Evolutionary conservation across 1,140 invertebrate species (phyloP), one percentile per base, ranked within the genome.

Genomic region (Vanessa atalanta): DNA sequence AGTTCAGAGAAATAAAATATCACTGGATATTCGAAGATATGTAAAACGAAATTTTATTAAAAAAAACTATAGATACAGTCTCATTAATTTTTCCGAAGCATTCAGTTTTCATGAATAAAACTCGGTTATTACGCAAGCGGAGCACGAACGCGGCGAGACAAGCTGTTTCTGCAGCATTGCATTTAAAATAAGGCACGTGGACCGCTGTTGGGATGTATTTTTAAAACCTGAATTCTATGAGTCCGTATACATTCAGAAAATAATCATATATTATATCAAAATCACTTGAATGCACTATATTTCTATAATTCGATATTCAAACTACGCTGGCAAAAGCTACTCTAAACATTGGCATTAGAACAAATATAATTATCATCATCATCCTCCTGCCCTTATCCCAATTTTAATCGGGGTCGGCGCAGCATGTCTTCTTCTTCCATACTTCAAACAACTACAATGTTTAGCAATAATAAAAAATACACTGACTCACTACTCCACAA

Each of bases 51-150:
- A 26, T 57, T 53, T 57, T 23, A 23, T 23, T 57, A 23, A 13
- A 20, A 23, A 57, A 57, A 13, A 23, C 20, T 12, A 57, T 57
- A 57, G 16, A 57, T 57, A 57, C 53, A 57, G 53, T 57, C 53
- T 57, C 53, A 57, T 57, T 57, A 61, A 61, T 61, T 74, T 75
- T 70, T 73, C 47, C 60, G 14, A 48, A 63, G 48, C 31, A 68
- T 50, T 23, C 47, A 76, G 65, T 71, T 72, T 76, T 72, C 66
- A 76, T 72, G 70, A 72, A 76, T 76, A 69, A 68, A 69, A 51
- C 69, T 65, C 60, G 67, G 63, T 73, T 73, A 73, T 73, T 77
- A 73, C 55, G 65, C 48, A 73, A 70, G 71, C 76, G 31, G 65
- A 31, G 12, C 76, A 77, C 76, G 76, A 67, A 15, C 26, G 53